Evolutionary conservation across 1,140 invertebrate species (phyloP).

Genomic region (Chlorops oryzae): DNA sequence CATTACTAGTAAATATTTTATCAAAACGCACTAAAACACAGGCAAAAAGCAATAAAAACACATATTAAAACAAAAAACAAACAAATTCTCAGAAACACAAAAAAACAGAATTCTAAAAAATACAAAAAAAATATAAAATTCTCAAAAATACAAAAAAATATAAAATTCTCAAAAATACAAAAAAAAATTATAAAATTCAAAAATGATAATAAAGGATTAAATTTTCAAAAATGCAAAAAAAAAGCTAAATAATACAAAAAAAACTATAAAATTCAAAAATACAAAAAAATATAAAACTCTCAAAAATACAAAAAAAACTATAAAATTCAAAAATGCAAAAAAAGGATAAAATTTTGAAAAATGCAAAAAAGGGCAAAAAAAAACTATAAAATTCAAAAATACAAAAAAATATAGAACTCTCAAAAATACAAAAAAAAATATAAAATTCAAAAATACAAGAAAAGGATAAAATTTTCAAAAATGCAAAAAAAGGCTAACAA

Average conservation of each 20-base stretch:
- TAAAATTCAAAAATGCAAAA: neutral
- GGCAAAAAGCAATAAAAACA: too few species aligned
- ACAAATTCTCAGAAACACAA: neutral
- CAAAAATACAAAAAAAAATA: too few species aligned
- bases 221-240: too few species aligned
- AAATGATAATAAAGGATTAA: too few species aligned
- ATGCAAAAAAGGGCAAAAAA: neutral
- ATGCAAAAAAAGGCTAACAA: too few species aligned
- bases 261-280: neutral
- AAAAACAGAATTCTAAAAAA: neutral
- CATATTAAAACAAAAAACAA: too few species aligned
- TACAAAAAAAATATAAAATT: neutral
- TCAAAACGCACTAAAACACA: too few species aligned
- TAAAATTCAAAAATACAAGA: neutral
- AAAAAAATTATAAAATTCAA: neutral
- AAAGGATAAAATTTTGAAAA: neutral
- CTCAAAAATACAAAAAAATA: neutral
- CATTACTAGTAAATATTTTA: too few species aligned
- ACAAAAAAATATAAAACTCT: neutral
- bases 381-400: neutral
- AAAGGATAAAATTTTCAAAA: neutral
- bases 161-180: neutral
- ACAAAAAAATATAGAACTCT: too few species aligned
- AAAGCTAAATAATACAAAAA: neutral
- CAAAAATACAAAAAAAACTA: neutral